Evolutionary conservation across 2,888 invertebrate genomes (phyloP).

Genomic region (Terebella lapidaria): DNA sequence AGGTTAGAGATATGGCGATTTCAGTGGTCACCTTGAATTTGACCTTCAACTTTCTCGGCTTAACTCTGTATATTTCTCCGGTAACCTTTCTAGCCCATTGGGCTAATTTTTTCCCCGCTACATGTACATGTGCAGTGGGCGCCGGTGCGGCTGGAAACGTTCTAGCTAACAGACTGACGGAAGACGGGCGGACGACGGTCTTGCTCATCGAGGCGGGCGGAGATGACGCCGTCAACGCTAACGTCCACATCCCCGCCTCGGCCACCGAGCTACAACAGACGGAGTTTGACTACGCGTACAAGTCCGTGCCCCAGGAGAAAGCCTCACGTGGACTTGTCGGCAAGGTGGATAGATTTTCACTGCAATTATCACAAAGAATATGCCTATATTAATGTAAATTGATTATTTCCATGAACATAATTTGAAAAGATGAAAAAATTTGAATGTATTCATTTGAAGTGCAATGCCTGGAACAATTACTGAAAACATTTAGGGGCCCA

Average conservation of each 20-base stretch:
- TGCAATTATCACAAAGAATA: neutral
- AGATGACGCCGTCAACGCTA: conserved; percentile 69
- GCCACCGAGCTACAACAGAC: conserved; percentile 32
- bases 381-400: neutral
- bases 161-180: conserved; percentile 34
- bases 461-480: too few relatives aligned
- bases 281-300: conserved; percentile 38
- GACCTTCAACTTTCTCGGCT: too few relatives aligned
- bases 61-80: too few relatives aligned
- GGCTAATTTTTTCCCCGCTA: too few relatives aligned
- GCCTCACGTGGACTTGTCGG: conserved; percentile 29
- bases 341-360: too few relatives aligned
- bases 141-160: conserved; percentile 31
- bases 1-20: too few relatives aligned
- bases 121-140: conserved; percentile 22
- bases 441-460: too few relatives aligned
- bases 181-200: conserved; percentile 32
- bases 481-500: too few relatives aligned
- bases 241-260: conserved; percentile 73
- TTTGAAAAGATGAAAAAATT: too few relatives aligned
- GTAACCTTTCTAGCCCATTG: too few relatives aligned
- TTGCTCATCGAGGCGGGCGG: conserved; percentile 45
- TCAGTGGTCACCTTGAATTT: too few relatives aligned
- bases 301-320: conserved; percentile 33
- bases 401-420: neutral